Evolutionary conservation across 2,797 vertebrate genomes (phyloP), one percentile per base, ranked within the genome.

Genomic region (Neosilurus hyrtlii): DNA sequence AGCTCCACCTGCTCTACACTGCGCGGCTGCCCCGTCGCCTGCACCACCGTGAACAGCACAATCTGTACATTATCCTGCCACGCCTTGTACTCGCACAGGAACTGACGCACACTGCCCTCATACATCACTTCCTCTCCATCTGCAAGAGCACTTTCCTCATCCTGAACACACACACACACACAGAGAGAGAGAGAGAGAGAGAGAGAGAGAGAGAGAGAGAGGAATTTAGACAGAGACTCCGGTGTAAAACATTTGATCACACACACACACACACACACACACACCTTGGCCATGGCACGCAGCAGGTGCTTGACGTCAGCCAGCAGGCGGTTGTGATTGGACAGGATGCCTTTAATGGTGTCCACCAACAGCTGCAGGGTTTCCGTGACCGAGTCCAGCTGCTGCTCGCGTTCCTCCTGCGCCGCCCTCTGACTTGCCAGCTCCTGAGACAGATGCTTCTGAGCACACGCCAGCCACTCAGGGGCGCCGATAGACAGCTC

Each of bases 41-140:
- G 97, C 82, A 99, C 96, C 89, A 99, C 94, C 0, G 97, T 99
- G 92, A 99, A 99, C 79, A 99, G 89, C 85, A 97, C 97, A 4
- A 97, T 95, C 93, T 99, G 98, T 91, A 99, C 96, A 91, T 98
- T 99, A 92, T 99, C 97, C 89, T 99, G 98, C 98, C 98, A 99
- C 0, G 95, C 96, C 89, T 99, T 99, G 93, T 99, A 99, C 93
- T 99, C 96, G 0, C 95, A 91, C 90, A 99, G 93, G 92, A 97
- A 99, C 90, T 98, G 96, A 71, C 97, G 96, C 86, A 99, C 97
- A 61, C 98, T 99, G 78, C 96, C 97, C 85, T 99, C 97, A 83
- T 97, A 99, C 1, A 94, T 93, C 91, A 99, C 95, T 81, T 99
- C 97, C 90, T 99, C 98, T 54, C 97, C 97, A 11, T 99, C 98